Evolutionary conservation across 2,888 invertebrate species (phyloP).

Genomic region (Athetis lepigone): DNA sequence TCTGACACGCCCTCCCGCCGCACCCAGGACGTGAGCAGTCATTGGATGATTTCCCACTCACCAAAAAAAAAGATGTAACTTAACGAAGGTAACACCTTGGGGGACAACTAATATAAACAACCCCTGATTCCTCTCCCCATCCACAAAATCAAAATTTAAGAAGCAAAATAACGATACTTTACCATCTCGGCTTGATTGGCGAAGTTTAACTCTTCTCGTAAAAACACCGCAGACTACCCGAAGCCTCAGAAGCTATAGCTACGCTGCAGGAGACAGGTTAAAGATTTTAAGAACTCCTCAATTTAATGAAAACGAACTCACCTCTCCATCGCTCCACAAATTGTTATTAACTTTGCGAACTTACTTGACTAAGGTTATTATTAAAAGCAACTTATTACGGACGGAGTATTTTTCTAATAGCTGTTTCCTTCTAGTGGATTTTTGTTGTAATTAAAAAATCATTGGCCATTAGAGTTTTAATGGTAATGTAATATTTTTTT

Average conservation of each 20-base stretch:
- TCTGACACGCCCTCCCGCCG: too few relatives aligned
- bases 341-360: slow-evolving; percentile 60
- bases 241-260: neutral
- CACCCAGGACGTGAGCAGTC: too few relatives aligned
- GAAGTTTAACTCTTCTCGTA: neutral
- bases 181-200: neutral
- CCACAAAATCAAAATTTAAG: neutral
- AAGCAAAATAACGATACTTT: neutral
- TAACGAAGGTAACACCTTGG: too few relatives aligned
- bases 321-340: slow-evolving; percentile 41
- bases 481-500: slow-evolving; percentile 49
- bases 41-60: too few relatives aligned
- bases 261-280: slow-evolving; percentile 30
- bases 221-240: neutral
- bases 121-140: neutral
- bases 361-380: slow-evolving; percentile 51
- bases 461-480: slow-evolving; percentile 55
- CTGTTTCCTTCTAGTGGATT: slow-evolving; percentile 46
- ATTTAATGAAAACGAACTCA: slow-evolving; percentile 51
- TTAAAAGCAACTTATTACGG: slow-evolving; percentile 54
- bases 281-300: slow-evolving; percentile 41
- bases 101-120: too few relatives aligned
- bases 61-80: too few relatives aligned
- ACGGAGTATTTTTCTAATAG: slow-evolving; percentile 47
- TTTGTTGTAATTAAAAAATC: slow-evolving; percentile 58